Evolutionary conservation across 1,140 invertebrate genomes (phyloP).

Genomic region (Cyphomyrmex costatus): DNA sequence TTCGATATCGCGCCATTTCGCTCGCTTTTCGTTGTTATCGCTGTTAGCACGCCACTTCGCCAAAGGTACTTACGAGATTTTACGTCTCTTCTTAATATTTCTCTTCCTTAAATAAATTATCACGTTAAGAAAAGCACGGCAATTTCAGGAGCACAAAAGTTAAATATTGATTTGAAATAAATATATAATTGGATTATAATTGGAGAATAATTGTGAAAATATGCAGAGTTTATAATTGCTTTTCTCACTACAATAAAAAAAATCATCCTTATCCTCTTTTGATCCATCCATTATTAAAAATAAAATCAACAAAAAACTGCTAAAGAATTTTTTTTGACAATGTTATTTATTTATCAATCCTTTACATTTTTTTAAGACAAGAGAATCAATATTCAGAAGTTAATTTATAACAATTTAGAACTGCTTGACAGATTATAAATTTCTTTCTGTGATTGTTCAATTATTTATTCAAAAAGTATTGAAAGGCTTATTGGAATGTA

Average conservation of each 20-base stretch:
- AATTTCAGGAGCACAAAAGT: neutral
- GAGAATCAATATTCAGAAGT: neutral
- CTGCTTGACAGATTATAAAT: neutral
- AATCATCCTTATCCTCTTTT: neutral
- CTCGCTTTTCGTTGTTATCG: slow-evolving; percentile 34
- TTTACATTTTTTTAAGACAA: neutral
- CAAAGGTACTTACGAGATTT: slow-evolving; percentile 8
- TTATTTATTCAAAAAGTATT: neutral
- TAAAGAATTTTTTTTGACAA: neutral
- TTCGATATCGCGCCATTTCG: slow-evolving; percentile 32
- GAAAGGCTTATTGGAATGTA: slow-evolving; percentile 8
- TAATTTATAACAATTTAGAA: neutral
- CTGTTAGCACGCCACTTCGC: slow-evolving; percentile 20
- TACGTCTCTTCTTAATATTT: neutral
- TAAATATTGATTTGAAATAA: neutral
- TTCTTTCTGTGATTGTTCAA: neutral
- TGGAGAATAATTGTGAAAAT: neutral
- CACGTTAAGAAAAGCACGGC: neutral
- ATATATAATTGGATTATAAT: neutral
- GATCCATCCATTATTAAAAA: neutral
- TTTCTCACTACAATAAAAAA: neutral
- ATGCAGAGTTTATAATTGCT: neutral
- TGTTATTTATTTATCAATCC: neutral
- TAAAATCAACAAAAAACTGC: neutral
- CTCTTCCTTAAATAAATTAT: neutral